Percentiles rank a stretch among this genome's conserved stretches.
Conservation (phyloP, 2,888 invertebrate genomes). For the Hypomecis atomaria region DNA sequence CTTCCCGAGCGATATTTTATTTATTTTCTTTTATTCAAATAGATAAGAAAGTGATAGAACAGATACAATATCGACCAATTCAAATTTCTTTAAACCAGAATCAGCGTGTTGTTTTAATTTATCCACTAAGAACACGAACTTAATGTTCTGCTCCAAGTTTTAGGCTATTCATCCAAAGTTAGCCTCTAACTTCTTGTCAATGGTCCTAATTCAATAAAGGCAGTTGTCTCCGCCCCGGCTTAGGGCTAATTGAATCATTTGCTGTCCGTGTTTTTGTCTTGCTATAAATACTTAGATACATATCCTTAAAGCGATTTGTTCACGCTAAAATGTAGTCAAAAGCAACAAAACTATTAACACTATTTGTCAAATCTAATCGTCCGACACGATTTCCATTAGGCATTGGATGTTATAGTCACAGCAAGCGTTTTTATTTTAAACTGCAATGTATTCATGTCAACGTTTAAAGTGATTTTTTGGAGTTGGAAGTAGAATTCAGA, state of each 20-base stretch:
- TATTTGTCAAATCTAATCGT: too few relatives aligned
- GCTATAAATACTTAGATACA: too few relatives aligned
- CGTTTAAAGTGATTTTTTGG: too few relatives aligned
- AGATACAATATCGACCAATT: not conserved
- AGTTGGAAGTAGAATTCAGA: too few relatives aligned
- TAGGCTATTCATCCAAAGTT: constrained; percentile 8
- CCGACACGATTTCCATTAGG: too few relatives aligned
- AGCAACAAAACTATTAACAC: too few relatives aligned
- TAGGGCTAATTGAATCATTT: constrained; percentile 51
- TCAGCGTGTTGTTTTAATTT: constrained; percentile 2
- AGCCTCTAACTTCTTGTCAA: constrained; percentile 22
- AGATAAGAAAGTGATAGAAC: not conserved
- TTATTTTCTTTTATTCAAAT: not conserved
- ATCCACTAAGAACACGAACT: constrained; percentile 6
- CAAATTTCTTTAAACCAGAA: not conserved
- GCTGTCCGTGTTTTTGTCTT: constrained; percentile 25
- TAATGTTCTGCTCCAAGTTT: constrained; percentile 3
- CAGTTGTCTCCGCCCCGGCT: constrained; percentile 49
- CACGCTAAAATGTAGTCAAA: too few relatives aligned
- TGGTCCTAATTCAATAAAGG: constrained; percentile 34
- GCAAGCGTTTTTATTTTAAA: too few relatives aligned
- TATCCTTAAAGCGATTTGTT: too few relatives aligned
- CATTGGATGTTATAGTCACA: too few relatives aligned
- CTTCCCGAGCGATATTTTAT: too few relatives aligned
- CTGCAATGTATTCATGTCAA: too few relatives aligned